A percentile compares a stretch with the other conserved stretches of the same genome.
These are phyloP conservation scores for Ommatoiulus sabulosus DNA, from an alignment of 2,888 invertebrate species.

Conservation along the genomic window DNA sequence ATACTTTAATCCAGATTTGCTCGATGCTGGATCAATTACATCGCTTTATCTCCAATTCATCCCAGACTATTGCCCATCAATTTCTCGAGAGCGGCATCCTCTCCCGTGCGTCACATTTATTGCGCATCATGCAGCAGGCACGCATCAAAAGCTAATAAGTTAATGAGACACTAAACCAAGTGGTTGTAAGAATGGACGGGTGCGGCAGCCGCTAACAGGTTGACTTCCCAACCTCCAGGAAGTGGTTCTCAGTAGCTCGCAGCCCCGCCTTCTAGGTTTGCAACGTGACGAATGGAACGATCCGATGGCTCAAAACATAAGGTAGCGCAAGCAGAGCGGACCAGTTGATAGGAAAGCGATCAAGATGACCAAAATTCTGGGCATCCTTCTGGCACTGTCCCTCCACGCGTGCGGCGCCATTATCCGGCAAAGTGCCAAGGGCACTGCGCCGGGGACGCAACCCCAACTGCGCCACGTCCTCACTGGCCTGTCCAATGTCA, in stretches of 20 bases:
- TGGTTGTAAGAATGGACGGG: no score
- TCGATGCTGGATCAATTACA: background rate
- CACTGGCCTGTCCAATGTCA: background rate
- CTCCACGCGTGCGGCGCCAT: background rate
- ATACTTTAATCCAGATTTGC: background rate
- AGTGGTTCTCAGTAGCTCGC: background rate
- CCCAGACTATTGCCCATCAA: background rate
- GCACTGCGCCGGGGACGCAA: background rate
- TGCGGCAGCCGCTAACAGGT: background rate
- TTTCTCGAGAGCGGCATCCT: background rate
- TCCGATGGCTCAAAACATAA: background rate
- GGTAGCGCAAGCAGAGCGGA: background rate
- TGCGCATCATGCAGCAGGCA: background rate
- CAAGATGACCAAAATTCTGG: background rate
- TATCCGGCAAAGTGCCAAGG: background rate
- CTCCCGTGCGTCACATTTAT: background rate
- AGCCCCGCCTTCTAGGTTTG: constrained; percentile 30
- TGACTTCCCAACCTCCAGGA: background rate
- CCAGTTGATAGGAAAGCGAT: background rate
- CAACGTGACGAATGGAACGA: background rate
- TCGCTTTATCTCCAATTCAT: no score
- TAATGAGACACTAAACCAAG: background rate
- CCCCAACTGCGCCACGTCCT: background rate
- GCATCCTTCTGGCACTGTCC: background rate
- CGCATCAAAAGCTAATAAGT: background rate